Percentiles rank a stretch among this genome's conserved stretches.
Conservation (phyloP, 2,113 vertebrate species). For the Actenoides lindsayi region DNA sequence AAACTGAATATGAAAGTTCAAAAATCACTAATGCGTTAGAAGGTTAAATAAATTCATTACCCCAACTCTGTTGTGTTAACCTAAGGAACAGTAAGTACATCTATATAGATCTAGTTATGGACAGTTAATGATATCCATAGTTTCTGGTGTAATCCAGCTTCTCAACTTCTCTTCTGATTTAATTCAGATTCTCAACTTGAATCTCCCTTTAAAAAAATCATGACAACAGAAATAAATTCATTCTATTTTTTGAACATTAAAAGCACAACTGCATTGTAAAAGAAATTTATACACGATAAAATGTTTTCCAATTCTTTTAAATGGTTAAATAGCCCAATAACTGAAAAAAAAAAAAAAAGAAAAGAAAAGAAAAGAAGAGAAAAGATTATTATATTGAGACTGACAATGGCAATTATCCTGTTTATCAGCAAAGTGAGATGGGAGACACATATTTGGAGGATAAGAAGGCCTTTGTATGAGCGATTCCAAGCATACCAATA, state of each 20-base stretch:
- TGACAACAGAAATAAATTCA: background rate
- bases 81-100: background rate
- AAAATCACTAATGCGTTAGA: background rate
- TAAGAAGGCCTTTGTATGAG: background rate
- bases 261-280: background rate
- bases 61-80: background rate
- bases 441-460: background rate
- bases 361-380: background rate
- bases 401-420: background rate
- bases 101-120: background rate
- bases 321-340: background rate
- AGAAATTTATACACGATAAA: background rate
- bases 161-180: background rate
- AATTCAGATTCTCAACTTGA: background rate
- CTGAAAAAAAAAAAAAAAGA: background rate
- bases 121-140: background rate
- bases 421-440: background rate
- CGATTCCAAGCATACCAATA: background rate
- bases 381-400: background rate
- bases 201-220: background rate
- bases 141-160: background rate
- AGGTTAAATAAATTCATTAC: background rate
- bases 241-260: background rate
- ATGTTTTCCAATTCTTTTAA: background rate
- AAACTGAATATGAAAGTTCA: background rate